phyloP scores from a whole-genome alignment of 2,888 invertebrate species.

The Aspidapion aeneum region DNA sequence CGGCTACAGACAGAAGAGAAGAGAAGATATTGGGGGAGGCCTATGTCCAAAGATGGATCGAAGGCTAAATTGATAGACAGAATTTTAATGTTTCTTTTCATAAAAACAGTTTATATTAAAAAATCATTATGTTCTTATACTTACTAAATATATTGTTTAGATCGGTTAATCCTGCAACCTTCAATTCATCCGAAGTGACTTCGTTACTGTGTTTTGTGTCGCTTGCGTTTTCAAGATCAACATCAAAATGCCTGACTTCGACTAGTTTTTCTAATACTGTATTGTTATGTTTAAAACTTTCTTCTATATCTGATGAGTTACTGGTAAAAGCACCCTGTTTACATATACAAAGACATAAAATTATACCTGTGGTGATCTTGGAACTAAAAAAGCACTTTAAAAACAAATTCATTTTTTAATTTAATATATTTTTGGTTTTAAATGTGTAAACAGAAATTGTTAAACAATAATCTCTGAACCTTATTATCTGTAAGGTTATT shows the following conservation, averaged over 20 bases:
- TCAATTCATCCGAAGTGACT: background rate
- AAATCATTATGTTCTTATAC: background rate
- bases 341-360: background rate
- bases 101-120: too few relatives aligned
- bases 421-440: background rate
- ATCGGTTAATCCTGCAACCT: background rate
- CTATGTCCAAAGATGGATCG: background rate
- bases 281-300: background rate
- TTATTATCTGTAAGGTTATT: background rate
- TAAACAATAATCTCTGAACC: background rate
- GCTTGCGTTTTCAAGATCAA: background rate
- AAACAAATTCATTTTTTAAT: too few relatives aligned
- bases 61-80: too few relatives aligned
- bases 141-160: background rate
- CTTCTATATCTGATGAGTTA: background rate
- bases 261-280: background rate
- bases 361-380: background rate
- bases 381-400: background rate
- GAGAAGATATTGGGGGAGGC: too few relatives aligned
- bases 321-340: background rate
- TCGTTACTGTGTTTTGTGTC: background rate
- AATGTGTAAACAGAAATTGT: background rate
- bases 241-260: background rate
- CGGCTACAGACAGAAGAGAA: too few relatives aligned
- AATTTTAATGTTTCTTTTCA: too few relatives aligned